These are phyloP conservation scores for Tenualosa thibaudeaui DNA, from an alignment of 2,797 vertebrate species.

Conservation along the genomic window DNA sequence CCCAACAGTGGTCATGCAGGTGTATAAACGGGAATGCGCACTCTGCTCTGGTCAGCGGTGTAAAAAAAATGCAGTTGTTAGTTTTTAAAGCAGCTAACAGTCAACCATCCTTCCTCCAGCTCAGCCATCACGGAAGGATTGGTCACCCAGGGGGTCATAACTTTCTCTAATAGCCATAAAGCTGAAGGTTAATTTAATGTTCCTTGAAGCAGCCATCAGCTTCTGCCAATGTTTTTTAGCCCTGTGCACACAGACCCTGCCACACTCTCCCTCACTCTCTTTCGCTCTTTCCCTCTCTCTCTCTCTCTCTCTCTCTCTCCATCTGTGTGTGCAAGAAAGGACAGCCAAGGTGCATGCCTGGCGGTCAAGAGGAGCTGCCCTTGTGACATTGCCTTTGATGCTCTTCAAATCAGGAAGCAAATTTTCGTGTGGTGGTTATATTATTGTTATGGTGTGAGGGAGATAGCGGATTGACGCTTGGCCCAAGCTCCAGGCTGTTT, in stretches of 20 bases:
- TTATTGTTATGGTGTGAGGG: not conserved
- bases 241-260: not conserved
- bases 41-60: not conserved
- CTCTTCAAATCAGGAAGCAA: not conserved
- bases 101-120: not conserved
- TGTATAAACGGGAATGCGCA: not conserved
- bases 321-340: not conserved
- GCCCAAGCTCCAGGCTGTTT: not conserved
- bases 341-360: not conserved
- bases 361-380: not conserved
- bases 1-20: not conserved
- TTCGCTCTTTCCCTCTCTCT: not conserved
- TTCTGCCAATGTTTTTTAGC: not conserved
- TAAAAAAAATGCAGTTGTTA: not conserved
- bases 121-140: not conserved
- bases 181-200: slow-evolving; percentile 31
- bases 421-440: not conserved
- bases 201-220: slow-evolving; percentile 13
- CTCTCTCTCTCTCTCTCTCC: not conserved
- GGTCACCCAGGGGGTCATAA: slow-evolving; percentile 16
- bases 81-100: not conserved
- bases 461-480: not conserved
- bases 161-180: not conserved
- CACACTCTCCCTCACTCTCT: not conserved
- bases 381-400: no score